A percentile compares a stretch with the other conserved stretches of the same genome.
Conservation (phyloP, 1,140 invertebrate genomes). For the Atta colombica region DNA sequence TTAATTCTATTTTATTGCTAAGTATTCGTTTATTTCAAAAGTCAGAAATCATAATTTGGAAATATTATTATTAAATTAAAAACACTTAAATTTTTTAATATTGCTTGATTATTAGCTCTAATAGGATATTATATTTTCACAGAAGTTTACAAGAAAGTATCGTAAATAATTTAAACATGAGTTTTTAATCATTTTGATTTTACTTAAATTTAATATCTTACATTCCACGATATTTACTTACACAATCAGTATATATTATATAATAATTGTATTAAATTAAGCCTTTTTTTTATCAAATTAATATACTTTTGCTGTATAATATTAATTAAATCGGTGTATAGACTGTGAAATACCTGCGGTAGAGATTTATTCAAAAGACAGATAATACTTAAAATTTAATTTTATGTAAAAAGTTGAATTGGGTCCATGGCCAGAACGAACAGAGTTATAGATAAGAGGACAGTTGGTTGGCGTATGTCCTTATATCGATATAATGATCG, state of each 20-base stretch:
- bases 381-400: conserved; percentile 54
- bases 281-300: neutral
- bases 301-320: neutral
- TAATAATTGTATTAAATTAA: neutral
- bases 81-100: neutral
- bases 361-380: neutral
- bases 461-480: conserved; percentile 75
- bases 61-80: neutral
- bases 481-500: conserved; percentile 80
- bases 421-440: conserved; percentile 76
- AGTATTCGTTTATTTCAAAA: neutral
- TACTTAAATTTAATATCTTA: neutral
- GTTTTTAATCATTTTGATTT: neutral
- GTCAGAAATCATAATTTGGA: neutral
- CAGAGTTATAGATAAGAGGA: conserved; percentile 70
- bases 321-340: neutral
- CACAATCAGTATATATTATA: neutral
- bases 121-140: neutral
- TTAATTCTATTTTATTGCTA: neutral
- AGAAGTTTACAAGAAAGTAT: neutral
- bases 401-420: conserved; percentile 78
- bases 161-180: neutral
- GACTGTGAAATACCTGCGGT: neutral
- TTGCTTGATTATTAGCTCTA: neutral
- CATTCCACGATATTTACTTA: neutral